phyloP scores from a whole-genome alignment of 53 echinoderm and acorn worm genomes.

The Astropecten irregularis region DNA sequence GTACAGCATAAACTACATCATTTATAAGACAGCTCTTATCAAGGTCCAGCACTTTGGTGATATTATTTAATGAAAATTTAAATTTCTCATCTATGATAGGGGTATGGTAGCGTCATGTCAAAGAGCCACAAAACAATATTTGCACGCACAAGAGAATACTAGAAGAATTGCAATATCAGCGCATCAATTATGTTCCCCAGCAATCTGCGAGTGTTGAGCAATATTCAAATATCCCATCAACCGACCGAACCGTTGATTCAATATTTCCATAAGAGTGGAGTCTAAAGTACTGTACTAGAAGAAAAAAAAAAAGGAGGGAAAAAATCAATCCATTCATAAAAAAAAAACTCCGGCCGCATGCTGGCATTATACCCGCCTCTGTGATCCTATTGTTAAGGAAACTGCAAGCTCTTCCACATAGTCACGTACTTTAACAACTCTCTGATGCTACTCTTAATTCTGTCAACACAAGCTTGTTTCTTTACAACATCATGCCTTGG shows the following conservation, averaged over 20 bases:
- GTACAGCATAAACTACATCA: too few species aligned
- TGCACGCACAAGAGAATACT: not conserved
- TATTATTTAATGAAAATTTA: too few species aligned
- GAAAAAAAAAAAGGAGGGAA: not conserved
- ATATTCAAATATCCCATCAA: slow-evolving; percentile 42
- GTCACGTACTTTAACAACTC: slow-evolving; percentile 56
- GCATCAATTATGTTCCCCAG: slow-evolving; percentile 18
- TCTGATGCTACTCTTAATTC: slow-evolving; percentile 60
- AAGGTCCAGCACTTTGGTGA: too few species aligned
- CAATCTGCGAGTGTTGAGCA: slow-evolving; percentile 26
- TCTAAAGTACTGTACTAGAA: slow-evolving; percentile 7
- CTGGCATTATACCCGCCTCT: slow-evolving; percentile 45
- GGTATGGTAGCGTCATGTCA: too few species aligned
- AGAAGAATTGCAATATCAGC: slow-evolving; percentile 10
- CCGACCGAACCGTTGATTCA: slow-evolving; percentile 32
- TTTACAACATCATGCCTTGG: slow-evolving; percentile 31
- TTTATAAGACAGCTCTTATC: too few species aligned
- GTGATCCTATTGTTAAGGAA: slow-evolving; percentile 31
- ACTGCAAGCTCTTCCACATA: slow-evolving; percentile 22
- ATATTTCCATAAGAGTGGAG: slow-evolving; percentile 42
- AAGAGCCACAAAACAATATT: slow-evolving; percentile 2
- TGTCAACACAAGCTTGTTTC: slow-evolving; percentile 52
- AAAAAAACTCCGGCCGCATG: slow-evolving; percentile 43
- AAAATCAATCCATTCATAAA: slow-evolving; percentile 51
- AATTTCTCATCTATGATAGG: too few species aligned